Evolutionary conservation across 2,888 invertebrate species (phyloP), one percentile per base, ranked within the genome.

Genomic region (Schrankia costaestrigalis): DNA sequence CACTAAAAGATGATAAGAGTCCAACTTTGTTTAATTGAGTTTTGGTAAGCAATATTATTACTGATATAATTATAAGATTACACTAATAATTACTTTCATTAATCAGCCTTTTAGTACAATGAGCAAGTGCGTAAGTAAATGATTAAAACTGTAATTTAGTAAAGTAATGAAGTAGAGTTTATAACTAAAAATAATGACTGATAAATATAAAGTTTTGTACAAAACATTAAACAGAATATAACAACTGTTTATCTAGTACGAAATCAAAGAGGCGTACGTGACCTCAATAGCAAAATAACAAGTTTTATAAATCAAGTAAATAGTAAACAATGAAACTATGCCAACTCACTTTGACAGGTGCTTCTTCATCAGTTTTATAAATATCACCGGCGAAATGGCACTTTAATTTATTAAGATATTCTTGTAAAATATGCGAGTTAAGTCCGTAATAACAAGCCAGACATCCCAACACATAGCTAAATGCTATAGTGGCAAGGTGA

Each of bases 381-480:
- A 56, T 60, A 38, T 68, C 70, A 37, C 57, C 59, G 47, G 69
- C 55, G 38, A 80, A 75, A 75, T 80, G 77, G 71, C 75, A 77
- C 78, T 76, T 74, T 44, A 80, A 56, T 69, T 77, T 69, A 45
- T 75, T 70, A 54, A 83, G 64, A 47, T 75, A 80, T 45, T 68
- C 73, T 37, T 71, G 67, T 38, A 85, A 60, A 64, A 78, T 57
- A 57, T 57, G 69, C 36, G 81, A 79, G 53, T 77, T 79, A 31
- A 84, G 58, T 29, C 72, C 75, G 54, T 79, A 84, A 75, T 85
- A 85, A 72, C 86, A 85, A 77, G 75, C 84, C 79, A 85, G 41
- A 84, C 85, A 85, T 79, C 86, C 86, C 77, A 86, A 57, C 67
- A 72, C 82, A 84, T 87, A 87, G 65, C 85, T 81, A 50, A 84